phyloP scores from a whole-genome alignment of 2,797 vertebrate genomes.

The Rhinogobio ventralis region DNA sequence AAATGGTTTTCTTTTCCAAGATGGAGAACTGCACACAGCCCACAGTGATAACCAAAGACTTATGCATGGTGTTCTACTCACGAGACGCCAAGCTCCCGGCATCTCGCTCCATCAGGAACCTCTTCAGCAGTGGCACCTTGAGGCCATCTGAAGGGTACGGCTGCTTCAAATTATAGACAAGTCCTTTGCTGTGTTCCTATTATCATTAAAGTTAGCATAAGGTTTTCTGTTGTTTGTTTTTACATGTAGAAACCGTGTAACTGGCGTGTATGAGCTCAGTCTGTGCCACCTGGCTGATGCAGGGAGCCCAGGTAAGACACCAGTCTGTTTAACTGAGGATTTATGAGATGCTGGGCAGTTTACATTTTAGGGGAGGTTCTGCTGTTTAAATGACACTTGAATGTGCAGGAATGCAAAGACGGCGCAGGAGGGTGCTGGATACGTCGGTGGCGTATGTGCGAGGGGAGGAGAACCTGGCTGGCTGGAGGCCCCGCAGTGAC shows the following conservation, averaged over 20 bases:
- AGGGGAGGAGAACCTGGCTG: slow-evolving; percentile 90
- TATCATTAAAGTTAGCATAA: not conserved
- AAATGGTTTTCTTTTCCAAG: slow-evolving; percentile 70
- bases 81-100: slow-evolving; percentile 93
- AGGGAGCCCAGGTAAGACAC: slow-evolving; percentile 84
- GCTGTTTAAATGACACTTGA: slow-evolving; percentile 10
- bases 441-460: slow-evolving; percentile 89
- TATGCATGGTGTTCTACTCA: slow-evolving; percentile 98
- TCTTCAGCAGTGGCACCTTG: slow-evolving; percentile 91
- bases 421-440: slow-evolving; percentile 86
- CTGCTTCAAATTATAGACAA: not conserved
- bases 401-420: slow-evolving; percentile 85
- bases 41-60: slow-evolving; percentile 94
- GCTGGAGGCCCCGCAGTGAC: slow-evolving; percentile 89
- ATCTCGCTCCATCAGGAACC: slow-evolving; percentile 91
- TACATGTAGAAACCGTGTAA: slow-evolving; percentile 88
- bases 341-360: not conserved
- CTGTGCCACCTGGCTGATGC: slow-evolving; percentile 85
- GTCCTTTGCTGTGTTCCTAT: not conserved
- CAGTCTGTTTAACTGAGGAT: not conserved
- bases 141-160: slow-evolving; percentile 89
- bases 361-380: slow-evolving; percentile 13
- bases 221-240: slow-evolving; percentile 16
- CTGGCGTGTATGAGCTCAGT: slow-evolving; percentile 88
- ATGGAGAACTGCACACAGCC: slow-evolving; percentile 97